Conservation (phyloP, 2,888 invertebrate genomes). For the Coremacera marginata region DNA sequence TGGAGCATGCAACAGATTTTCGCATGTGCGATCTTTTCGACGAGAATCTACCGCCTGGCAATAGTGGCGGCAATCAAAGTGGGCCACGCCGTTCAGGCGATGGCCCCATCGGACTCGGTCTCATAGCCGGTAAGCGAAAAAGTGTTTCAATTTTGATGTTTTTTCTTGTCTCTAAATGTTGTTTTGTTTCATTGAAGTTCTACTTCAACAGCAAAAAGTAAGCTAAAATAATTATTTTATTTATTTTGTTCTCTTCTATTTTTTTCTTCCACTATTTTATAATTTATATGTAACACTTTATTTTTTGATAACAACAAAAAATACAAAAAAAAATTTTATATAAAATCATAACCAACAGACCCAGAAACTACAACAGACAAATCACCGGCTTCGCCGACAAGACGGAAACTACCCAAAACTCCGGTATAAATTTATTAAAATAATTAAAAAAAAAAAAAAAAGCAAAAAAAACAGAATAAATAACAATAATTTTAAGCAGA, state of each 20-base stretch:
- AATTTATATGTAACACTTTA: slow-evolving; percentile 20
- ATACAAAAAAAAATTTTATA: slow-evolving; percentile 32
- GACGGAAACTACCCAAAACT: slow-evolving; percentile 96
- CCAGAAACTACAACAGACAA: slow-evolving; percentile 81
- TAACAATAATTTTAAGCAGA: not conserved
- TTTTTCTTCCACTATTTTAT: slow-evolving; percentile 36
- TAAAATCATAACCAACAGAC: slow-evolving; percentile 73
- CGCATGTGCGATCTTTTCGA: slow-evolving; percentile 79
- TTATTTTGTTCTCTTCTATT: slow-evolving; percentile 29
- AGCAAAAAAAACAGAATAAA: not conserved
- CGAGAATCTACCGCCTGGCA: slow-evolving; percentile 75
- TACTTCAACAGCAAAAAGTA: not conserved
- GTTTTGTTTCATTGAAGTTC: too few relatives aligned
- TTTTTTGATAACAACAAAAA: slow-evolving; percentile 37
- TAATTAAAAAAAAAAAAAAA: slow-evolving; percentile 25
- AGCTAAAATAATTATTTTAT: slow-evolving; percentile 35
- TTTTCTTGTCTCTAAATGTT: not conserved
- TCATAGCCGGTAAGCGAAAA: slow-evolving; percentile 66
- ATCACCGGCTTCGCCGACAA: slow-evolving; percentile 88
- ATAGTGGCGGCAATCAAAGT: slow-evolving; percentile 64
- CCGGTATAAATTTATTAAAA: slow-evolving; percentile 83
- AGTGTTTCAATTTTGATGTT: slow-evolving; percentile 8
- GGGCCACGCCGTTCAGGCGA: slow-evolving; percentile 69
- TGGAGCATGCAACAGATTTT: slow-evolving; percentile 85
- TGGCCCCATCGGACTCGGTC: slow-evolving; percentile 67